Base-by-base conservation (phyloP, 2,797 vertebrate species). In the Anolis apletophallus region DNA sequence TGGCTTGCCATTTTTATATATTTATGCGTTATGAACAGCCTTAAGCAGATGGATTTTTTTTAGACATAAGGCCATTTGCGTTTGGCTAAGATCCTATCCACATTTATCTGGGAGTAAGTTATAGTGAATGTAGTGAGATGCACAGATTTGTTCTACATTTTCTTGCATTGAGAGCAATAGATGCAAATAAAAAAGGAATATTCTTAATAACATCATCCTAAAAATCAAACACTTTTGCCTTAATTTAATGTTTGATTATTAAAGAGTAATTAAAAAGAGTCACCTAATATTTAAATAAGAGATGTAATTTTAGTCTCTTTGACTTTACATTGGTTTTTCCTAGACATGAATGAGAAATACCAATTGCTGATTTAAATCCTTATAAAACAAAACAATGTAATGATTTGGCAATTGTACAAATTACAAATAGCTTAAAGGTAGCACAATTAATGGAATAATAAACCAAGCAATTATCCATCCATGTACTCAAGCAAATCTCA, bases 391-490 rank as follows among this genome's bases (percentile, higher is more conserved):
- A 61, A 84, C 81, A 61, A 81, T 54, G 89, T 90, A 87, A 14
- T 14, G 5, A 59, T 85, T 89, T 87, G 32, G 67, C 88, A 93
- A 84, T 80, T 83, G 32, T 57, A 55, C 68, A 84, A 83, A 87
- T 59, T 19, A 36, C 79, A 73, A 86, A 69, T 85, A 82, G 23
- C 11, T 0, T 57, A 85, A 64, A 85, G 81, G 87, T 80, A 89
- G 93, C 93, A 90, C 23, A 59, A 19, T 74, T 87, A 74, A 83
- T 89, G 92, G 88, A 88, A 90, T 93, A 91, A 92, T 89, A 73
- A 74, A 61, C 36, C 0, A 34, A 34, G 23, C 84, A 88, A 83
- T 91, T 93, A 88, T 81, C 85, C 85, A 88, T 89, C 68, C 13
- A 26, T 46, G 67, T 84, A 69, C 71, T 84, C 73, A 80, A 1